A percentile compares a stretch with the other conserved stretches of the same genome.
Evolutionary conservation across 2,113 vertebrate species (phyloP).

Genomic region (Aptenodytes forsteri): DNA sequence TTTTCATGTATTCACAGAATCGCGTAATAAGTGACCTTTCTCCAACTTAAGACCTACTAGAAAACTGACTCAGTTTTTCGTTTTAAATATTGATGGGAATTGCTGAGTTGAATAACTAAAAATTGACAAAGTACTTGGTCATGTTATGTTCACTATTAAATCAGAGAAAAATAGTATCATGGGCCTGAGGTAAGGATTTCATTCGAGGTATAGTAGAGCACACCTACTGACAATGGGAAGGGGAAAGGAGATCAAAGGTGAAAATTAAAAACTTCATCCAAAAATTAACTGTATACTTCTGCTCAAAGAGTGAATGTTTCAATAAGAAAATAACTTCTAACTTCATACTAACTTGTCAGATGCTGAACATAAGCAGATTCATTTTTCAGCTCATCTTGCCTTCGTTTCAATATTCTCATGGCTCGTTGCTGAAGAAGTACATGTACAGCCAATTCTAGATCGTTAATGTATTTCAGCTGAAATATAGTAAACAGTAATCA

Average conservation of each 20-base stretch:
- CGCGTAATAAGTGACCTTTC: neutral
- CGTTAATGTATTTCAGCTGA: slow-evolving; percentile 83
- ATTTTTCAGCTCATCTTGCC: slow-evolving; percentile 79
- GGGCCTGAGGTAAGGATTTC: neutral
- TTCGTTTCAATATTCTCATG: slow-evolving; percentile 69
- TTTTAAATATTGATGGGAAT: neutral
- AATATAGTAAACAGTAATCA: slow-evolving; percentile 28
- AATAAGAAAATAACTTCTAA: neutral
- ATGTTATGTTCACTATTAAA: neutral
- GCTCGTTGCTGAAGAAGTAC: slow-evolving; percentile 79
- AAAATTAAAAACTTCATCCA: neutral
- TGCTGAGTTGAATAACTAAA: neutral
- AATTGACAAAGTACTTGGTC: neutral
- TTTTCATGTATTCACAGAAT: neutral
- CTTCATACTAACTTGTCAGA: slow-evolving; percentile 77
- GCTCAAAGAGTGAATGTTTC: neutral
- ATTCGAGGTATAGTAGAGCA: neutral
- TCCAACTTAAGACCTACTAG: neutral
- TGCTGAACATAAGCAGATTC: slow-evolving; percentile 80
- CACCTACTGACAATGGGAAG: neutral
- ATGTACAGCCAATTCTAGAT: slow-evolving; percentile 83
- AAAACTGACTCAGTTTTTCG: neutral
- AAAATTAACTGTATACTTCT: neutral
- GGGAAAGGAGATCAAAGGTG: neutral
- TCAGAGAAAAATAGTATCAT: neutral